Conservation (phyloP, 2,797 vertebrate genomes). For the Champsocephalus gunnari region DNA sequence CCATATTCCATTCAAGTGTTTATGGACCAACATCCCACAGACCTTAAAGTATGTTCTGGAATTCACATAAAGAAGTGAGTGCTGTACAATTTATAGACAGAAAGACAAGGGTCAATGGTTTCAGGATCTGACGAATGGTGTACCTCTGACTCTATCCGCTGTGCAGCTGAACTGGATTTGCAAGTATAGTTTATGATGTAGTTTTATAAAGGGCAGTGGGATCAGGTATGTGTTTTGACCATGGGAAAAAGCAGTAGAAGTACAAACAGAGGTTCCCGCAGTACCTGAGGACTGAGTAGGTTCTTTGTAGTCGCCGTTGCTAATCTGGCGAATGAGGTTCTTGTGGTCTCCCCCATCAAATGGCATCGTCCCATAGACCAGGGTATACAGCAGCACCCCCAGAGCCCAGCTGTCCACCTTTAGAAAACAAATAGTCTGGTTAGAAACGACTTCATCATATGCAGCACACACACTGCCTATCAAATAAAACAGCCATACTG, state of each 20-base stretch:
- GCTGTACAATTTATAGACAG: conserved; percentile 9
- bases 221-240: neutral
- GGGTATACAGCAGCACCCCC: conserved; percentile 97
- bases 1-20: conserved; percentile 8
- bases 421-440: conserved; percentile 17
- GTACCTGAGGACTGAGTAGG: conserved; percentile 98
- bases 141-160: conserved; percentile 12
- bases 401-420: conserved; percentile 99
- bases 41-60: conserved; percentile 23
- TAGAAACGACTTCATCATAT: neutral
- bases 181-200: conserved; percentile 1
- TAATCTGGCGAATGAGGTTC: conserved; percentile 99
- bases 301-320: conserved; percentile 98
- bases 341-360: conserved; percentile 99
- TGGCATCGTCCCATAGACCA: conserved; percentile 99
- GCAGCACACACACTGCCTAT: neutral
- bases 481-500: neutral
- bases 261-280: conserved; percentile 3
- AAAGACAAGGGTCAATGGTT: conserved; percentile 7
- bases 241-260: neutral
- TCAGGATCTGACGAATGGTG: conserved; percentile 4
- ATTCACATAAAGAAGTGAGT: conserved; percentile 23
- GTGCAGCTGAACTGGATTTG: conserved; percentile 9
- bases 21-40: conserved; percentile 3
- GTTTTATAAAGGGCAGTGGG: too few species aligned